Conservation (phyloP, 2,113 vertebrate species). For the Gymnogyps californianus region DNA sequence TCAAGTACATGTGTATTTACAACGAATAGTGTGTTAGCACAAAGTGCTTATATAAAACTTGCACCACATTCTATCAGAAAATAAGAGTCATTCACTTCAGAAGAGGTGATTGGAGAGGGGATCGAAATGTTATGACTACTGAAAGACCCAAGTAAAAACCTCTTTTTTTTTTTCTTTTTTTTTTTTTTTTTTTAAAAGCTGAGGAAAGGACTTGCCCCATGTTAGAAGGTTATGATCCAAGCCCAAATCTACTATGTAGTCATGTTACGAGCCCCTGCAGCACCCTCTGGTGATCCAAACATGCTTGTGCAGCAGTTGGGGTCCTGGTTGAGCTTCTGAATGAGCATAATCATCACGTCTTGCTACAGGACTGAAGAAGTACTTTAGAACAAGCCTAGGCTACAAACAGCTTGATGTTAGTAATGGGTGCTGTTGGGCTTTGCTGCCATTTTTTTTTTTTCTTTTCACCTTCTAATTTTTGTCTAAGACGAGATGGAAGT, state of each 20-base stretch:
- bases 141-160: not conserved
- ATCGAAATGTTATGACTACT: not conserved
- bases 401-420: not conserved
- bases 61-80: not conserved
- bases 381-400: not conserved
- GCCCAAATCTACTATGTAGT: not conserved
- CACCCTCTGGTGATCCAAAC: conserved; percentile 53
- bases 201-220: not conserved
- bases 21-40: not conserved
- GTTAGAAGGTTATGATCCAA: not conserved
- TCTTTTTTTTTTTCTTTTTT: not conserved
- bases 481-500: not conserved
- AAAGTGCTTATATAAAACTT: not conserved
- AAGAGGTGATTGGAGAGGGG: not conserved
- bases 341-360: not conserved
- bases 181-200: not conserved
- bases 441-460: not conserved
- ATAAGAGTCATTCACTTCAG: not conserved
- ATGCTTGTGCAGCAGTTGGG: conserved; percentile 21
- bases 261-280: conserved; percentile 41
- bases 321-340: not conserved
- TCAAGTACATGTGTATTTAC: not conserved
- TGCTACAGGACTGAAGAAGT: not conserved
- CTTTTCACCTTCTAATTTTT: not conserved
- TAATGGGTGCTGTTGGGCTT: not conserved